Percentiles rank a stretch among this genome's conserved stretches.
Evolutionary conservation across 2,113 vertebrate species (phyloP).

Genomic region (Orthonyx spaldingii): DNA sequence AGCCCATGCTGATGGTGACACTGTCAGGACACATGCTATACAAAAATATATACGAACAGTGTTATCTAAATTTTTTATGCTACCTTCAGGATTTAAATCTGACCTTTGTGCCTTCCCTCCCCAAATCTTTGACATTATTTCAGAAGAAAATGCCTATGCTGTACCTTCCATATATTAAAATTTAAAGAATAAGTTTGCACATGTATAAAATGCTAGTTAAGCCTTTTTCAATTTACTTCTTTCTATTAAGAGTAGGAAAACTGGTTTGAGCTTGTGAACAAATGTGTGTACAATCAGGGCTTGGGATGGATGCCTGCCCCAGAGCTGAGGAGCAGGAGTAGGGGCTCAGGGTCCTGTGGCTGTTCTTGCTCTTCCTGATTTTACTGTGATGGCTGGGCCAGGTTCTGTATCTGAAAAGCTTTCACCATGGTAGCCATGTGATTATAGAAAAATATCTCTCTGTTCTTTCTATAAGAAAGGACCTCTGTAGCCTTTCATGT

Average conservation of each 20-base stretch:
- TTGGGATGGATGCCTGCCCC: rapidly evolving
- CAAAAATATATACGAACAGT: background rate
- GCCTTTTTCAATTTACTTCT: background rate
- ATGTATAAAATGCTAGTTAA: conserved; percentile 9
- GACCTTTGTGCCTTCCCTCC: background rate
- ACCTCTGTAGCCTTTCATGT: background rate
- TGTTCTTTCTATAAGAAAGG: background rate
- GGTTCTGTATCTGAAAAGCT: background rate
- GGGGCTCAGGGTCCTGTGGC: background rate
- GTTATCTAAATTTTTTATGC: background rate
- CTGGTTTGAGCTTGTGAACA: background rate
- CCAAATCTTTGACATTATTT: background rate
- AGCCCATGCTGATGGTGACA: background rate
- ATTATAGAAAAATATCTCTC: background rate
- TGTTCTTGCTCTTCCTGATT: background rate
- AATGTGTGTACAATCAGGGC: background rate
- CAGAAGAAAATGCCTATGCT: background rate
- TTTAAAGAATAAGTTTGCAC: conserved; percentile 10
- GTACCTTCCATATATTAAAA: background rate
- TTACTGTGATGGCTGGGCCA: background rate
- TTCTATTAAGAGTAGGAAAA: background rate
- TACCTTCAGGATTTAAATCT: conserved; percentile 26
- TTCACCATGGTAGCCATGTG: rapidly evolving
- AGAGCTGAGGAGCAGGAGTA: background rate
- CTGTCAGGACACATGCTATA: conserved; percentile 3